Conservation (phyloP, 2,113 vertebrate species). For the Mus pahari region DNA sequence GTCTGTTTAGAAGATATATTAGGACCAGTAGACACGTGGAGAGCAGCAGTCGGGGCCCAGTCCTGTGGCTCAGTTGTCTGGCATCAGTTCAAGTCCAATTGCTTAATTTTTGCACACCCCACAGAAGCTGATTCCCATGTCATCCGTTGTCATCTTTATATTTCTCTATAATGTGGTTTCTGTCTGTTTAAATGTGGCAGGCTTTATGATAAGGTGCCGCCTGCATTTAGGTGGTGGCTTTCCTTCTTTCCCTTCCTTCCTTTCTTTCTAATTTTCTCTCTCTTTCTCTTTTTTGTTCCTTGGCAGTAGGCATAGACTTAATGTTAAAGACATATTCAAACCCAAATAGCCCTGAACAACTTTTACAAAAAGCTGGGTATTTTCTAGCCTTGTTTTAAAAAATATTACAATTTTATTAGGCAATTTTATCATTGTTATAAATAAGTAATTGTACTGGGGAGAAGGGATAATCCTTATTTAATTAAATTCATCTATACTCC, state of each 20-base stretch:
- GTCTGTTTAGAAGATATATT: conserved; percentile 45
- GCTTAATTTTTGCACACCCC: conserved; percentile 84
- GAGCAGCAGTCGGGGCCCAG: conserved; percentile 68
- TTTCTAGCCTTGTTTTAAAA: conserved; percentile 85
- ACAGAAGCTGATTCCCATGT: conserved; percentile 83
- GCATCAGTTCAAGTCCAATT: conserved; percentile 84
- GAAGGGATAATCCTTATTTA: conserved; percentile 94
- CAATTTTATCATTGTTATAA: conserved; percentile 93
- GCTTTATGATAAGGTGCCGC: conserved; percentile 83
- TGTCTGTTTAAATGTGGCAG: conserved; percentile 86
- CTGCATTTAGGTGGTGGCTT: neutral
- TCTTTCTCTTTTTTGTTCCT: conserved; percentile 64
- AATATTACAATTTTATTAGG: conserved; percentile 90
- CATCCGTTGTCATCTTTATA: conserved; percentile 86
- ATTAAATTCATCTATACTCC: conserved; percentile 94
- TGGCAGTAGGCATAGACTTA: conserved; percentile 85
- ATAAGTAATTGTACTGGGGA: conserved; percentile 93
- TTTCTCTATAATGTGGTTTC: conserved; percentile 84
- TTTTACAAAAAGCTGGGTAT: conserved; percentile 83
- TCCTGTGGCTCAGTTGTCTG: conserved; percentile 80
- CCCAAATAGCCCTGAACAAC: conserved; percentile 84
- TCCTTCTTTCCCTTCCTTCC: neutral
- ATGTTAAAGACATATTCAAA: conserved; percentile 86
- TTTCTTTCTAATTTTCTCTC: neutral
- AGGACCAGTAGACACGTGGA: conserved; percentile 49